Evolutionary conservation across 2,113 vertebrate species (phyloP).

Genomic region (Fregata magnificens): DNA sequence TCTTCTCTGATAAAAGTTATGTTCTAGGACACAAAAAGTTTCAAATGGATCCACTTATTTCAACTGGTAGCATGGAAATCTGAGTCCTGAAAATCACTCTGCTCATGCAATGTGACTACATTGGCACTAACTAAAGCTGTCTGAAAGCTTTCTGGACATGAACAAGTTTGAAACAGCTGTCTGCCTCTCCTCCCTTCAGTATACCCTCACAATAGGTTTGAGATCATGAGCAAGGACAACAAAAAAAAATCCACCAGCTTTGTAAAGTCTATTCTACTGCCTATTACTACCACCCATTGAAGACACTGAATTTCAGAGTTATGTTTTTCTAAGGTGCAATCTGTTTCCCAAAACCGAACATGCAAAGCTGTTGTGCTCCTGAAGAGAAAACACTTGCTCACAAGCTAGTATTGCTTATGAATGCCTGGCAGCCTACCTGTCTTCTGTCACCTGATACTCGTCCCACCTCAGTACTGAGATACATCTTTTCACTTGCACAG

Average conservation of each 20-base stretch:
- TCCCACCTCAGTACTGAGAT: neutral
- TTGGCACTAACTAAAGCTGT: neutral
- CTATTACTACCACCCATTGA: neutral
- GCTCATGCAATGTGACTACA: neutral
- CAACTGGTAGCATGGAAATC: neutral
- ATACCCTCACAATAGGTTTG: neutral
- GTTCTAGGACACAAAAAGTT: neutral
- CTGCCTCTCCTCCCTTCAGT: neutral
- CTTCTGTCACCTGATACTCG: neutral
- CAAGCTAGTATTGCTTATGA: neutral
- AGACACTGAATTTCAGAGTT: neutral
- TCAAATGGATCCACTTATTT: neutral
- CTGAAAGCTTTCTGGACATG: neutral
- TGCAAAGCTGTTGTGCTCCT: neutral
- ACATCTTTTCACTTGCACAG: neutral
- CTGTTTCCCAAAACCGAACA: neutral
- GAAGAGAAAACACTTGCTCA: neutral
- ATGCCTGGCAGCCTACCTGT: neutral
- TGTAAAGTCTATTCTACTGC: neutral
- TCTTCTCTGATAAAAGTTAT: neutral
- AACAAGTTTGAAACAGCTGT: neutral
- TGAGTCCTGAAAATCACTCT: neutral
- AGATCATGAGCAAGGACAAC: neutral
- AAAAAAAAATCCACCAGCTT: neutral
- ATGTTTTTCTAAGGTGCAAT: neutral